phyloP scores from a whole-genome alignment of 2,888 invertebrate genomes.

The Parnassius glacialis region DNA sequence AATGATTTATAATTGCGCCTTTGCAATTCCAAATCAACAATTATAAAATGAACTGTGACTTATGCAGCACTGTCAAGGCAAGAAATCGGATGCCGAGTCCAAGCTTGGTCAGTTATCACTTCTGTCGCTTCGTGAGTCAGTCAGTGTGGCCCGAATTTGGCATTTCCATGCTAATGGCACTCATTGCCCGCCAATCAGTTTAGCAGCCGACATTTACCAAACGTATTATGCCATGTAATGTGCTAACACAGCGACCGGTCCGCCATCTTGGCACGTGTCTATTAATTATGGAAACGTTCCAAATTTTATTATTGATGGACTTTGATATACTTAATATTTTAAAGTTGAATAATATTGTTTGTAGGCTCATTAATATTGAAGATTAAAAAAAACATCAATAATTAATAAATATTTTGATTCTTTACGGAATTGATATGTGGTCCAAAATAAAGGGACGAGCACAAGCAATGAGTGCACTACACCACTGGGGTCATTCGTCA shows the following conservation, averaged over 20 bases:
- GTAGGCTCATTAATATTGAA: too few species aligned
- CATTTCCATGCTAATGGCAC: conserved; percentile 63
- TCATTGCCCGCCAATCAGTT: conserved; percentile 70
- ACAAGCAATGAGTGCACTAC: too few species aligned
- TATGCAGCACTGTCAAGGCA: conserved; percentile 20
- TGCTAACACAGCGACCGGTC: conserved; percentile 42
- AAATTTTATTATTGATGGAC: conserved; percentile 41
- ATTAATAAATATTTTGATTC: too few species aligned
- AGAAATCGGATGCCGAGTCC: conserved; percentile 35
- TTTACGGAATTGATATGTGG: too few species aligned
- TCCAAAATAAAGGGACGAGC: too few species aligned
- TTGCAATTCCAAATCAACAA: conserved; percentile 38
- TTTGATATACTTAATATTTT: background rate
- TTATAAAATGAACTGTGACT: conserved; percentile 31
- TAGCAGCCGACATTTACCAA: conserved; percentile 60
- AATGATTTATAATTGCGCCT: conserved; percentile 60
- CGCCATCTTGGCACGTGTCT: conserved; percentile 53
- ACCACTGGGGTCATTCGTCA: too few species aligned
- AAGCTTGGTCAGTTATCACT: conserved; percentile 33
- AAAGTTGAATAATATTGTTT: too few species aligned
- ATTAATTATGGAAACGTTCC: conserved; percentile 47
- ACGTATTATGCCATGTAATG: conserved; percentile 47
- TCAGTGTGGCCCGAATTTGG: conserved; percentile 54
- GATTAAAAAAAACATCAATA: too few species aligned
- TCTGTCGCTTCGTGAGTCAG: conserved; percentile 50